Evolutionary conservation across 2,888 invertebrate genomes (phyloP), one percentile per base, ranked within the genome.

Genomic region (Pandemis heparana): DNA sequence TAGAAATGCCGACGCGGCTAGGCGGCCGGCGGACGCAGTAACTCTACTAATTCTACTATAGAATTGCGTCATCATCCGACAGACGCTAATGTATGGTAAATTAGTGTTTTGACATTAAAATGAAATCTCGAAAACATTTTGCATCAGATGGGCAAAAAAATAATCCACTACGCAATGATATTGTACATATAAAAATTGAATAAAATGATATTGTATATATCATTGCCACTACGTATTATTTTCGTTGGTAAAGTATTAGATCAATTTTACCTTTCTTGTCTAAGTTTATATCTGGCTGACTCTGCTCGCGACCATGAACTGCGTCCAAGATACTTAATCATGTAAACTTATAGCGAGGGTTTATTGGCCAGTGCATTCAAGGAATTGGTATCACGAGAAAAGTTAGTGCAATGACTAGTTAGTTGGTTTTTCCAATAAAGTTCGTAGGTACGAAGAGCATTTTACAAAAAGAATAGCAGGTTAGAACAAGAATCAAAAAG

Each of bases 51-150:
- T 75, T 70, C 67, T 59, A 18, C 41, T 70, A 76, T 41, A 77
- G 73, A 78, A 78, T 85, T 85, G 82, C 85, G 80, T 85, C 85
- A 85, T 79, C 75, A 74, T 71, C 75, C 68, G 75, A 76, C 51
- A 46, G n/a, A 56, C 60, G 67, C 68, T 39, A 48, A 67, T 70
- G 67, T 67, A 73, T 61, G 59, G 38, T 70, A 16, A 76, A 71
- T 61, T 76, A 14, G 64, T 51, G 23, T 60, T 53, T 60, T 10
- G 56, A n/a, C 10, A 72, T 64, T 72, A 63, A 53, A 39, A 72
- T 69, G 85, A 79, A 86, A 87, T 81, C 77, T 46, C 62, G 67
- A 83, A 83, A 83, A 82, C 76, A 77, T 64, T 82, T 87, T 87
- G 81, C 85, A 77, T 85, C 85, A 86, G 16, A 70, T 67, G 46